Evolutionary conservation across 2,113 vertebrate species (phyloP).

Genomic region (Himantopus leucocephalus): DNA sequence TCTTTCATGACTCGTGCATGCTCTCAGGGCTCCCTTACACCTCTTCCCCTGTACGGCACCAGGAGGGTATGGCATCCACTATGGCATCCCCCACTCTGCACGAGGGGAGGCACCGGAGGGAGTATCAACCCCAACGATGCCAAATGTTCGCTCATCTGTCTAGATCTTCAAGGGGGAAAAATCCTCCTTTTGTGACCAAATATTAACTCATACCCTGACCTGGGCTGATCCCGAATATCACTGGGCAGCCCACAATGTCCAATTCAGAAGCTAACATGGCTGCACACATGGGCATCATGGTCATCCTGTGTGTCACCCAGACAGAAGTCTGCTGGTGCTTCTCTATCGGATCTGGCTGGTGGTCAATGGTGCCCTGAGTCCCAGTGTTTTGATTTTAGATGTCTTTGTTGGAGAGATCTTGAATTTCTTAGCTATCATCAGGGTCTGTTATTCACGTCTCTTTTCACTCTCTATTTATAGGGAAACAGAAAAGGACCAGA

Average conservation of each 20-base stretch:
- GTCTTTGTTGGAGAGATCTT: background rate
- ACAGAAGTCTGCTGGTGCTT: background rate
- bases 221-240: background rate
- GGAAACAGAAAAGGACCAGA: background rate
- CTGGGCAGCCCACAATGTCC: background rate
- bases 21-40: background rate
- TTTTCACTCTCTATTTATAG: background rate
- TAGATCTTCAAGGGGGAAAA: background rate
- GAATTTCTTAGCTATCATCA: background rate
- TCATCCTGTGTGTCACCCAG: background rate
- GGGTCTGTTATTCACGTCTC: background rate
- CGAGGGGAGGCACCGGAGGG: background rate
- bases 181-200: background rate
- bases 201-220: background rate
- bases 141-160: background rate
- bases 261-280: background rate
- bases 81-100: background rate
- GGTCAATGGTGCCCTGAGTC: background rate
- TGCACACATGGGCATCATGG: background rate
- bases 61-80: no score
- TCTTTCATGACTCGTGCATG: fast-evolving
- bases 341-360: background rate
- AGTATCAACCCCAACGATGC: background rate
- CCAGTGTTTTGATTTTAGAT: background rate
- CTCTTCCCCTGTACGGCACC: background rate